Conservation (phyloP, 1,140 invertebrate genomes). For the Parapsyche elsis region DNA sequence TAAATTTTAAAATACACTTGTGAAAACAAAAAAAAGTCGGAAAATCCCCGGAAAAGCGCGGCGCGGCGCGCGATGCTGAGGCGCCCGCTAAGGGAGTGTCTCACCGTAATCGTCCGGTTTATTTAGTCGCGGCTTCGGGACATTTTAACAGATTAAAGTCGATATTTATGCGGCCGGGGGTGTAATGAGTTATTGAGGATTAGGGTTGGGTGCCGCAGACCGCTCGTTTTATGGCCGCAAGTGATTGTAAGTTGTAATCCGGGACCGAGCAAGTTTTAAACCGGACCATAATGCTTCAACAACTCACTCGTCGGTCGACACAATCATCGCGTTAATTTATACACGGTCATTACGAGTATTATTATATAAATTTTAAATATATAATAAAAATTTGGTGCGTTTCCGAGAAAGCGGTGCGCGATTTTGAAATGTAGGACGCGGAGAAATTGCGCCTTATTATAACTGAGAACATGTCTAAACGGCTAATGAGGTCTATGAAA, state of each 20-base stretch:
- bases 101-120: conserved; percentile 24
- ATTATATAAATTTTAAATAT: too few species aligned
- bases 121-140: conserved; percentile 38
- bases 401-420: too few species aligned
- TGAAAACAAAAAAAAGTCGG: background rate
- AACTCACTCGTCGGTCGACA: too few species aligned
- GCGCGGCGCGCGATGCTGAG: background rate
- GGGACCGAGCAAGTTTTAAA: conserved; percentile 51
- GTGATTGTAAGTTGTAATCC: conserved; percentile 57
- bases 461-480: too few species aligned
- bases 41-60: background rate
- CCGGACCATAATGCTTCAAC: conserved; percentile 23
- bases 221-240: conserved; percentile 55
- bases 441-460: too few species aligned
- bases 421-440: too few species aligned
- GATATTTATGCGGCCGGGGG: conserved; percentile 49
- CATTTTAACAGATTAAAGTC: conserved; percentile 50
- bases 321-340: too few species aligned
- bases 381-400: too few species aligned
- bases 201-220: conserved; percentile 46
- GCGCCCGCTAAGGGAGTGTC: background rate
- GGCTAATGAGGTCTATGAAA: too few species aligned
- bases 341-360: too few species aligned
- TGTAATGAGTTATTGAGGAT: conserved; percentile 50
- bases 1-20: background rate